These are phyloP conservation scores for Amazonetta brasiliensis DNA, from an alignment of 2,797 vertebrate species.

Conservation along the genomic window DNA sequence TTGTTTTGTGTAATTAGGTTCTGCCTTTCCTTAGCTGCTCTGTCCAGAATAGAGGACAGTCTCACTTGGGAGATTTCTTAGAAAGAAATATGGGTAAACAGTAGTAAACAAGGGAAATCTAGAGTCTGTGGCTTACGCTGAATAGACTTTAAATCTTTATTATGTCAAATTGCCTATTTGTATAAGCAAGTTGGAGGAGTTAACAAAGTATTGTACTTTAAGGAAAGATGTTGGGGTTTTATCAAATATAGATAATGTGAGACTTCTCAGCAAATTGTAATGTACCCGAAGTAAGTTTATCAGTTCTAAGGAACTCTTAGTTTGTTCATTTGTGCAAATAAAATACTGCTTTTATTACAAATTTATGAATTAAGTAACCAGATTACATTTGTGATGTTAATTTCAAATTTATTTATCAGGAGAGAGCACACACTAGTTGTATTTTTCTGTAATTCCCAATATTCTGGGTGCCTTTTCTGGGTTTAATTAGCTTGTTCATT, in stretches of 20 bases:
- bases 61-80: neutral
- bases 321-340: neutral
- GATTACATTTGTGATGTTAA: neutral
- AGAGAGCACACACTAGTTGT: neutral
- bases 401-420: neutral
- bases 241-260: neutral
- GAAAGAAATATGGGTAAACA: neutral
- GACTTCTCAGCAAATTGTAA: neutral
- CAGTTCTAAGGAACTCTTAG: neutral
- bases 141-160: neutral
- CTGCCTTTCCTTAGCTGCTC: neutral
- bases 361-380: neutral
- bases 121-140: neutral
- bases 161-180: neutral
- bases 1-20: neutral
- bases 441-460: conserved; percentile 38
- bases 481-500: conserved; percentile 59
- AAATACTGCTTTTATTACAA: neutral
- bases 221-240: neutral
- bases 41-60: neutral
- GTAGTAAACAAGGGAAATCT: neutral
- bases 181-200: neutral
- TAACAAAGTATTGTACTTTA: neutral
- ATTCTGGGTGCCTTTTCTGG: conserved; percentile 5
- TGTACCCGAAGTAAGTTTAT: neutral